phyloP scores from a whole-genome alignment of 2,888 invertebrate species.

The Lasioglossum zephyrum region DNA sequence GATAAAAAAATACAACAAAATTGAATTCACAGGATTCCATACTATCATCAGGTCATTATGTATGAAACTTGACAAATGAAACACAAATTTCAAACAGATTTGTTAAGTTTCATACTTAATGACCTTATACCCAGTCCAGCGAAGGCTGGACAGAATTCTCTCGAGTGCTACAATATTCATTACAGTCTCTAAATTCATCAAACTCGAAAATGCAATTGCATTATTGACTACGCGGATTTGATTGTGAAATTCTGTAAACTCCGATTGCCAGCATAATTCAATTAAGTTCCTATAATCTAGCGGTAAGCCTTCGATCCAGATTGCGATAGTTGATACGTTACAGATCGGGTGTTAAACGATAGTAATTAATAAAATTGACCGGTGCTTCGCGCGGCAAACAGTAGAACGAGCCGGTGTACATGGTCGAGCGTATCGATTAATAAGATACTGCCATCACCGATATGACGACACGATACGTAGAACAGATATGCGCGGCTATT shows the following conservation, averaged over 20 bases:
- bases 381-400: background rate
- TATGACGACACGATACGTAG: conserved; percentile 17
- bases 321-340: background rate
- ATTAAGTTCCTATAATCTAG: background rate
- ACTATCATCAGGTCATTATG: too few relatives aligned
- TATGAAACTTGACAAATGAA: too few relatives aligned
- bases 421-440: background rate
- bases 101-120: too few relatives aligned
- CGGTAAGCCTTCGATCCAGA: background rate
- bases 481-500: conserved; percentile 20
- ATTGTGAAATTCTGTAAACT: background rate
- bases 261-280: background rate
- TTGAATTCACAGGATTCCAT: background rate
- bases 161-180: background rate
- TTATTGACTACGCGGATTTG: background rate
- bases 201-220: background rate
- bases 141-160: background rate
- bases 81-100: too few relatives aligned
- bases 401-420: background rate
- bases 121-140: background rate
- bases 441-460: background rate
- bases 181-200: background rate
- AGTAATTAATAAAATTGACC: background rate
- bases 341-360: background rate
- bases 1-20: background rate